phyloP scores from a whole-genome alignment of 2,113 vertebrate genomes.

The Columbina picui region DNA sequence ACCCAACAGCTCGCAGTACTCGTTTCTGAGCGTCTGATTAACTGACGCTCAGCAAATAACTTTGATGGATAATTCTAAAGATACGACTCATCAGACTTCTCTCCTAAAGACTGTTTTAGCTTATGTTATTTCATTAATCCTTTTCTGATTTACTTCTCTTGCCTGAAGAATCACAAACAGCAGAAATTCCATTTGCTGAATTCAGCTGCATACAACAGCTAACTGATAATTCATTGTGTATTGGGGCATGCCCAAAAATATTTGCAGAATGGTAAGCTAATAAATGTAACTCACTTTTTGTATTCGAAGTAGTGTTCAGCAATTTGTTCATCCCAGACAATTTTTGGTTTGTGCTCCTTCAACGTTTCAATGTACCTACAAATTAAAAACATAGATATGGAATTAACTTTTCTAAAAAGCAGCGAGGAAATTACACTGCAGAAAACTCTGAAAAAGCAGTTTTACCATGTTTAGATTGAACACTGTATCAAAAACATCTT shows the following conservation, averaged over 20 bases:
- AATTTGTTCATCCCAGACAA: constrained; percentile 89
- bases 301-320: constrained; percentile 92
- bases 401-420: background rate
- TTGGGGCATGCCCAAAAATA: background rate
- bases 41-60: background rate
- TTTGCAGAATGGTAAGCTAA: background rate
- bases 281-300: constrained; percentile 83
- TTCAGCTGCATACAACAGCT: background rate
- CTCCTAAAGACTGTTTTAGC: background rate
- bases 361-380: constrained; percentile 90
- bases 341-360: constrained; percentile 88
- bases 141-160: background rate
- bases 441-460: background rate
- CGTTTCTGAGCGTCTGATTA: background rate
- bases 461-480: background rate
- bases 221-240: background rate
- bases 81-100: background rate
- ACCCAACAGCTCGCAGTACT: background rate
- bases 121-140: background rate
- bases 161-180: background rate
- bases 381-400: background rate
- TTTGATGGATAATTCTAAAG: background rate
- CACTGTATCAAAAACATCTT: background rate
- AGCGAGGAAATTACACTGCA: background rate
- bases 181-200: background rate